Evolutionary conservation across 1,140 invertebrate species (phyloP).

Genomic region (Antheraea pernyi): DNA sequence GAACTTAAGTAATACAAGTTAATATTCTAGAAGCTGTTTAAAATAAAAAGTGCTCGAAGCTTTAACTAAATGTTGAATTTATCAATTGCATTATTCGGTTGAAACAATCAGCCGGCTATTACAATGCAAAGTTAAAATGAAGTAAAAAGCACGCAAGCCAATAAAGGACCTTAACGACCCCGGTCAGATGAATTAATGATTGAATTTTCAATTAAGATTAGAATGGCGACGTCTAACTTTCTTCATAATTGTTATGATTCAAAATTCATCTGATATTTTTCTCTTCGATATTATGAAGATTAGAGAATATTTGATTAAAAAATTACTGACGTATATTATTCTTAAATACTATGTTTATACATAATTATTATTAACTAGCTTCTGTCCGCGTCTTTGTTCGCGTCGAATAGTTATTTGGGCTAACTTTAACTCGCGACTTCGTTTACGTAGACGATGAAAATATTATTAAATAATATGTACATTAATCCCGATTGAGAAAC

Average conservation of each 20-base stretch:
- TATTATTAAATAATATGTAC: too few species aligned
- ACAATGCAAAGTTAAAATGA: constrained; percentile 61
- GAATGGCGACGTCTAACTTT: constrained; percentile 55
- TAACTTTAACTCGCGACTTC: too few species aligned
- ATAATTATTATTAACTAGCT: too few species aligned
- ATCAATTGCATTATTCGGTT: constrained; percentile 23
- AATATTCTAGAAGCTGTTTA: too few species aligned
- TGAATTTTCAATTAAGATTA: constrained; percentile 78
- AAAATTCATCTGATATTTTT: constrained; percentile 5
- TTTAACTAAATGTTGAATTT: not conserved
- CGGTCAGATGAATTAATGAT: constrained; percentile 76
- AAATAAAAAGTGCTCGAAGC: too few species aligned
- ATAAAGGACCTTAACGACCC: constrained; percentile 68
- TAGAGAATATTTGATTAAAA: not conserved
- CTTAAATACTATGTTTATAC: too few species aligned
- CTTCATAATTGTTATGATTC: constrained; percentile 52
- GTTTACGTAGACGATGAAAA: too few species aligned
- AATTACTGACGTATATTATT: too few species aligned
- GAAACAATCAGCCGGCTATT: constrained; percentile 57
- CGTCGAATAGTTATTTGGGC: too few species aligned
- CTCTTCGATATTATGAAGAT: not conserved
- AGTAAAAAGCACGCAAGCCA: constrained; percentile 56
- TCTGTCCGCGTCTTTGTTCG: too few species aligned
- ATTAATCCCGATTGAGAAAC: too few species aligned
- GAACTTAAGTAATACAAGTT: too few species aligned